Conservation (phyloP, 1,140 invertebrate species). For the Chrysopa pallens region DNA sequence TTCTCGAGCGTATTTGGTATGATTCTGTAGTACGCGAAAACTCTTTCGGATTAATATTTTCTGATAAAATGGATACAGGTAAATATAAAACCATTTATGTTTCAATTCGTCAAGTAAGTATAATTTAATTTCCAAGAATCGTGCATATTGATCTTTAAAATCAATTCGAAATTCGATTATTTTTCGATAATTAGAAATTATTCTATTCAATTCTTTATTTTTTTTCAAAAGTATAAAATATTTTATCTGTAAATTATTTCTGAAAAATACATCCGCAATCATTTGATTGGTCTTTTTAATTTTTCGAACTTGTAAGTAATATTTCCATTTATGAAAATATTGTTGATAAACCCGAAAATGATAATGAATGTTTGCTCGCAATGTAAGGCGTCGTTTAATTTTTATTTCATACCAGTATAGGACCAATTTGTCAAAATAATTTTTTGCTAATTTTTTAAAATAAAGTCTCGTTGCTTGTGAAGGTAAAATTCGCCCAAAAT, state of each 20-base stretch:
- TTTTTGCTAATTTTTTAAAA: conserved; percentile 5
- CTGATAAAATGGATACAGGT: no score
- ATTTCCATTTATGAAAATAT: conserved; percentile 6
- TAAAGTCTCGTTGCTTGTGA: conserved; percentile 1
- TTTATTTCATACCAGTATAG: conserved; percentile 4
- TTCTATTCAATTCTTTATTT: neutral
- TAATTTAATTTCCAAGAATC: no score
- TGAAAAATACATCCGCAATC: conserved; percentile 4
- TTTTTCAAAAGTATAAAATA: conserved; percentile 1
- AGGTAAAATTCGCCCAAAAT: neutral
- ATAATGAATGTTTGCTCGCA: conserved; percentile 7
- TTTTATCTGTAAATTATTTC: conserved; percentile 7
- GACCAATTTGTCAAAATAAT: conserved; percentile 4
- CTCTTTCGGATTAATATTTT: no score
- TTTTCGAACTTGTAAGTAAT: conserved; percentile 3
- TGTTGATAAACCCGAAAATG: conserved; percentile 4
- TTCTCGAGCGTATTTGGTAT: no score
- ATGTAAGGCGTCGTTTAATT: conserved; percentile 4
- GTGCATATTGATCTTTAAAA: no score
- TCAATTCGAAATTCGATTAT: no score
- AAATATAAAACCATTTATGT: no score
- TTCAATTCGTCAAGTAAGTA: no score
- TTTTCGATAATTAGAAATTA: no score
- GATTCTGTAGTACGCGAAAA: no score
- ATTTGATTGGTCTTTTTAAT: conserved; percentile 2